Evolutionary conservation across 2,888 invertebrate species (phyloP).

Genomic region (Druceiella hillmani): DNA sequence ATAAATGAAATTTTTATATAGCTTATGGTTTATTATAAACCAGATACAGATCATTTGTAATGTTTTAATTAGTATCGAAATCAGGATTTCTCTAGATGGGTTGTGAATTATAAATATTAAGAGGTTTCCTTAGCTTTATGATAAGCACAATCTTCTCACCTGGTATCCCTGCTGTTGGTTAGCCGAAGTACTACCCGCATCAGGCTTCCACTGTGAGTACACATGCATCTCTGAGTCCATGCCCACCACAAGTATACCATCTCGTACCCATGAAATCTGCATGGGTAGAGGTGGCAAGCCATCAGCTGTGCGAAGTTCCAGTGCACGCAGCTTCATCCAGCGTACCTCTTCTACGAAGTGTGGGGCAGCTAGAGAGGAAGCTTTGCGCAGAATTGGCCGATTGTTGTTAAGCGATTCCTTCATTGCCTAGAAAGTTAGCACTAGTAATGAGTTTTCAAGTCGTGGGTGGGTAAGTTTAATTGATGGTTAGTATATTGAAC

Average conservation of each 20-base stretch:
- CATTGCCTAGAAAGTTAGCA: constrained; percentile 70
- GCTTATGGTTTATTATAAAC: too few relatives aligned
- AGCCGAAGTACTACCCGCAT: constrained; percentile 27
- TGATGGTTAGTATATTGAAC: too few relatives aligned
- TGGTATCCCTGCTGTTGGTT: constrained; percentile 18
- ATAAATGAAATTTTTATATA: too few relatives aligned
- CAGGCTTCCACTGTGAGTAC: constrained; percentile 95
- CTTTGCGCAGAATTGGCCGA: constrained; percentile 81
- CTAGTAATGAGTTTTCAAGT: too few relatives aligned
- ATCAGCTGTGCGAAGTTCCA: constrained; percentile 89
- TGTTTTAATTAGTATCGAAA: too few relatives aligned
- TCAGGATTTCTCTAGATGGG: too few relatives aligned
- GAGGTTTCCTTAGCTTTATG: too few relatives aligned
- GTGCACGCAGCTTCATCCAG: constrained; percentile 93
- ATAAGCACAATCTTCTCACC: constrained; percentile 8
- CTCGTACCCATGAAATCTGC: constrained; percentile 98
- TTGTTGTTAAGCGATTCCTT: constrained; percentile 80
- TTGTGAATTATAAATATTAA: too few relatives aligned
- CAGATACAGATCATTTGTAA: too few relatives aligned
- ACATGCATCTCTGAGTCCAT: constrained; percentile 99
- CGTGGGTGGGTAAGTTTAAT: too few relatives aligned
- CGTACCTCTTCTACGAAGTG: constrained; percentile 88
- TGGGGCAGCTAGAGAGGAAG: constrained; percentile 86
- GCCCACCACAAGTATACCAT: constrained; percentile 95
- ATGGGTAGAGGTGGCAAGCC: constrained; percentile 95